A percentile compares a stretch with the other conserved stretches of the same genome.
Evolutionary conservation across 1,140 invertebrate species (phyloP).

Genomic region (Drosophila subobscura): DNA sequence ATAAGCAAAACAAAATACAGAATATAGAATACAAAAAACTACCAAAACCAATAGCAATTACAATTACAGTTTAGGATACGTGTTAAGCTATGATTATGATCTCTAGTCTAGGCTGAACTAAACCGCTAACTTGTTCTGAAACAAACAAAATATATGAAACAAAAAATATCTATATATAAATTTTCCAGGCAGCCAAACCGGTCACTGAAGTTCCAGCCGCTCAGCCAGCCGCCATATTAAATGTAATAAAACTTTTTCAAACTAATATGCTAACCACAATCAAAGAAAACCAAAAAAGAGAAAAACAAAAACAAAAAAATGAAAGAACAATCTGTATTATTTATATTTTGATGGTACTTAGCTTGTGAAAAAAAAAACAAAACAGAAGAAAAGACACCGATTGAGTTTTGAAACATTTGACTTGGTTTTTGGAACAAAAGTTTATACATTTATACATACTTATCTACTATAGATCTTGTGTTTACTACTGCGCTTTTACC

Average conservation of each 20-base stretch:
- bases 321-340: constrained; percentile 54
- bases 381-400: constrained; percentile 39
- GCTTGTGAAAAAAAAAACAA: constrained; percentile 53
- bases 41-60: neutral
- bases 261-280: constrained; percentile 66
- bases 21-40: neutral
- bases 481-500: constrained; percentile 40
- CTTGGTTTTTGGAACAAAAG: constrained; percentile 68
- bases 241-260: constrained; percentile 83
- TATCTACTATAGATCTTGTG: constrained; percentile 12
- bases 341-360: constrained; percentile 60
- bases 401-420: constrained; percentile 66
- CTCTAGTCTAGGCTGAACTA: constrained; percentile 40
- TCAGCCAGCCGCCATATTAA: constrained; percentile 83
- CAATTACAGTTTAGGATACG: constrained; percentile 4
- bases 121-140: constrained; percentile 26
- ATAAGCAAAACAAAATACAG: too few species aligned
- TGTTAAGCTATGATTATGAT: constrained; percentile 19
- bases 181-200: constrained; percentile 88
- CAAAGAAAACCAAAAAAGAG: constrained; percentile 30
- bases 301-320: constrained; percentile 41
- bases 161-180: constrained; percentile 73
- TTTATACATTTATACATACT: constrained; percentile 29
- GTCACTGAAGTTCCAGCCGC: constrained; percentile 87
- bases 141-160: constrained; percentile 10